Percentiles rank a stretch among this genome's conserved stretches.
Evolutionary conservation across 2,797 vertebrate genomes (phyloP).

Genomic region (Austrolebias charrua): DNA sequence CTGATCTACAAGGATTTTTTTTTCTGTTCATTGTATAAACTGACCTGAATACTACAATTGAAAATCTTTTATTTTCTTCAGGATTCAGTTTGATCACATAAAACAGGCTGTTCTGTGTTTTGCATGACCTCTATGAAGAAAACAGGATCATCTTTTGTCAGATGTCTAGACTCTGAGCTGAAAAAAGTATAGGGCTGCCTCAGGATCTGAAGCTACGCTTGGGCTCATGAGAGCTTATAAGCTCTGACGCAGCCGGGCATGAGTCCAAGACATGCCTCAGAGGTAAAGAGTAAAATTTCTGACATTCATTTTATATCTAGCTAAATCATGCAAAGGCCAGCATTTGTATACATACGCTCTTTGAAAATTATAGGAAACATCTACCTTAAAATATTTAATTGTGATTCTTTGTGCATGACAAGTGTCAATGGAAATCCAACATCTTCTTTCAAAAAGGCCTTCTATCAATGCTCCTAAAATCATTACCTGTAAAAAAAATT

Average conservation of each 20-base stretch:
- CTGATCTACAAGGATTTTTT: too few relatives aligned
- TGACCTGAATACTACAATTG: too few relatives aligned
- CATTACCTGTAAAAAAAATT: too few relatives aligned
- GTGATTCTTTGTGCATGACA: not conserved
- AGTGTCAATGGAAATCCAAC: not conserved
- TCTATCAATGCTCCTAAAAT: too few relatives aligned
- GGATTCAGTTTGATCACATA: slow-evolving; percentile 35
- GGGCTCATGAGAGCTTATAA: slow-evolving; percentile 39
- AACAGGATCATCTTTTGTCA: slow-evolving; percentile 29
- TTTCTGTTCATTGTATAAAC: too few relatives aligned
- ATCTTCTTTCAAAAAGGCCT: not conserved
- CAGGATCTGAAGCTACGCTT: slow-evolving; percentile 31
- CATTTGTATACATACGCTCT: slow-evolving; percentile 4
- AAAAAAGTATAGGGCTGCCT: slow-evolving; percentile 30
- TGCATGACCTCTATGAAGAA: slow-evolving; percentile 17
- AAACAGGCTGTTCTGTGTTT: slow-evolving; percentile 36
- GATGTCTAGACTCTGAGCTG: slow-evolving; percentile 39
- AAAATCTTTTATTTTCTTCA: not conserved
- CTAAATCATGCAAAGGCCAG: slow-evolving; percentile 2
- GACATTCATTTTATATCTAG: slow-evolving; percentile 13
- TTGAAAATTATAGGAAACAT: not conserved
- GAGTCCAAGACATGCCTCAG: slow-evolving; percentile 31
- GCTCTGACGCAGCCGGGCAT: slow-evolving; percentile 27
- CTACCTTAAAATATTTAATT: not conserved
- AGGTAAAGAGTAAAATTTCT: slow-evolving; percentile 47